Base-by-base conservation (phyloP, 2,113 vertebrate genomes). In the crab-eating macaque (Macaca fascicularis) region DNA sequence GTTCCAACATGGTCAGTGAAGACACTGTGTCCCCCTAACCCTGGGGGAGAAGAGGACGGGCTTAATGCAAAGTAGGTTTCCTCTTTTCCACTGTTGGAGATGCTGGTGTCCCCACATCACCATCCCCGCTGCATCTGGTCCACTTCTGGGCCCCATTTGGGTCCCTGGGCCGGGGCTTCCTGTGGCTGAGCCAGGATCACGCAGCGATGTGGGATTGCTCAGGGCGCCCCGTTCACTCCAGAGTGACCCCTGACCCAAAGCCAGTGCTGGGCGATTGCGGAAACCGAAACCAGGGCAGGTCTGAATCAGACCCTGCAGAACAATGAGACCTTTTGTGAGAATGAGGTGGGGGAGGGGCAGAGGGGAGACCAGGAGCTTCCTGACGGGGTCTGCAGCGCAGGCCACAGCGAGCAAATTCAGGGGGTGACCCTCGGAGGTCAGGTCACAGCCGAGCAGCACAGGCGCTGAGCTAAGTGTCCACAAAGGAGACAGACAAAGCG, bases 131-230 rank as follows among this genome's bases (percentile, higher is more conserved):
- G n/a, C 19, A 10, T 27, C 89, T 43, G 72, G 69, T 8, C 40
- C n/a, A 4, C 32, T 25, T 11, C 25, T 20, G 64, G 38, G 35
- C 25, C 38, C 23, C 38, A 38, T 40, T 16, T 14, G 1, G 30
- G 6, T 72, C 38, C 45, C 4, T 0, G 12, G 25, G 35, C 32
- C 6, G 3, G 40, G 32, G 25, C 40, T 69, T 78, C 50, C 79
- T 52, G 59, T 30, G 57, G 30, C n/a, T 0, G 0, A 50, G 12
- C 35, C 2, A 22, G 45, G 57, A 40, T 43, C 3, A 6, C 3
- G 7, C 13, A 20, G 64, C 5, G 14, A 25, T 45, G 52, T 14
- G 35, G 50, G 50, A 8, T 5, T 32, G 38, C 64, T n/a, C 9
- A 2, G 23, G 13, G 27, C 12, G 1, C 55, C 35, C 38, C 4